Percentiles rank a stretch among this genome's conserved stretches.
Evolutionary conservation across 1,140 invertebrate species (phyloP).

Genomic region (Thalassaphorura encarpata): DNA sequence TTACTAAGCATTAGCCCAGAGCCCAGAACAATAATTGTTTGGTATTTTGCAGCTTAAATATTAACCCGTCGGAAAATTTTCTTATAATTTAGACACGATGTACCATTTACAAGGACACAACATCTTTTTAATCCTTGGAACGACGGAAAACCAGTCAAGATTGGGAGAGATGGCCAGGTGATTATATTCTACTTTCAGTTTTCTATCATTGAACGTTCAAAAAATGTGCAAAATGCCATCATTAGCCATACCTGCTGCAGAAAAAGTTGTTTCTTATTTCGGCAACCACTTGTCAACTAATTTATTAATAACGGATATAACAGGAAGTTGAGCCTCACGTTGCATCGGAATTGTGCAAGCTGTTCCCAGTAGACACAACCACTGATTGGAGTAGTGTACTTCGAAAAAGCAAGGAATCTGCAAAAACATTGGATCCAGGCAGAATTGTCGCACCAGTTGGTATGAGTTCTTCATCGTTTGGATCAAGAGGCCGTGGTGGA

Average conservation of each 20-base stretch:
- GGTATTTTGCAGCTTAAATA: too few species aligned
- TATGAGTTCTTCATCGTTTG: conserved; percentile 28
- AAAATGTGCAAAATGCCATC: too few species aligned
- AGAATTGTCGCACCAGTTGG: conserved; percentile 28
- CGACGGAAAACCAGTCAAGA: conserved; percentile 96
- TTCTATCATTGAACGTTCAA: too few species aligned
- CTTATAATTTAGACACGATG: conserved; percentile 59
- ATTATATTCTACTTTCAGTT: neutral
- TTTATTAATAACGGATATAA: conserved; percentile 15
- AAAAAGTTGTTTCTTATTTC: neutral
- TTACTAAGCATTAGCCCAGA: too few species aligned
- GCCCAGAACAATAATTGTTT: too few species aligned
- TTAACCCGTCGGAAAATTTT: too few species aligned
- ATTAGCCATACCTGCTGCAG: too few species aligned
- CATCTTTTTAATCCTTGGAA: conserved; percentile 98
- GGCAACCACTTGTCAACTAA: neutral
- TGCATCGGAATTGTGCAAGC: conserved; percentile 82
- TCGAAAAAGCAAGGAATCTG: conserved; percentile 71
- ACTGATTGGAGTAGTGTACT: conserved; percentile 85
- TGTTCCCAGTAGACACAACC: conserved; percentile 87
- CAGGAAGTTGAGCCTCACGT: conserved; percentile 92
- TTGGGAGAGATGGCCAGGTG: conserved; percentile 86
- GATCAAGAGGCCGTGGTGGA: conserved; percentile 40
- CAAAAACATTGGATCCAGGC: conserved; percentile 42
- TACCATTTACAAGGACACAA: conserved; percentile 81